These are phyloP conservation scores for Anolis carolinensis DNA, from an alignment of 2,113 vertebrate species.

Conservation along the genomic window DNA sequence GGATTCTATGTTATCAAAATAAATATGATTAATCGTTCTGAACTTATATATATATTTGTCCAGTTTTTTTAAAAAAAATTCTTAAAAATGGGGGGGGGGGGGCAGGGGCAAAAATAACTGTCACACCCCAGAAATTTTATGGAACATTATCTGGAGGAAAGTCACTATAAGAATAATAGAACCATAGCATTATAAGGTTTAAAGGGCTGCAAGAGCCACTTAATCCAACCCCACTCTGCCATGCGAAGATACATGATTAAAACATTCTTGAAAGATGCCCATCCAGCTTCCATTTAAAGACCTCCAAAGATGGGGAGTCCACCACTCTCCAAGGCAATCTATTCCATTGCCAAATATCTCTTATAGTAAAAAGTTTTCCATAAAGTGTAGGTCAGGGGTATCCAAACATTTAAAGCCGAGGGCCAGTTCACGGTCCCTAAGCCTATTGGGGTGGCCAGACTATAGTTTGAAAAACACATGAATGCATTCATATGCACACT, in stretches of 20 bases:
- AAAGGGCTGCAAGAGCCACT: no score
- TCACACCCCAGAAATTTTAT: neutral
- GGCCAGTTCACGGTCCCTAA: no score
- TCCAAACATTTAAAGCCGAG: no score
- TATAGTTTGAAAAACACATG: no score
- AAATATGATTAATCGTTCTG: neutral
- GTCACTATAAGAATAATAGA: neutral
- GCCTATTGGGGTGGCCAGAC: no score
- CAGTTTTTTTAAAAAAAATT: neutral
- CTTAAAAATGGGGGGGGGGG: neutral
- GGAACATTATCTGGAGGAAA: neutral
- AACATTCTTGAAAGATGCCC: neutral
- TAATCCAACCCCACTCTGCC: neutral
- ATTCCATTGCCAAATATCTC: neutral
- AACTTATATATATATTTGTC: neutral
- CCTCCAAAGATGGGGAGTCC: no score
- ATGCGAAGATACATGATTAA: neutral
- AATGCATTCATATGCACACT: no score
- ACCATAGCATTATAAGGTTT: no score
- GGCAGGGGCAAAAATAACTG: neutral
- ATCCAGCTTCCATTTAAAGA: no score
- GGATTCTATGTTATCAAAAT: neutral
- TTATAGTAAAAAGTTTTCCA: neutral
- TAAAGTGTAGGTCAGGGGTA: neutral
- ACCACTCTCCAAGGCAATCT: no score